phyloP scores from a whole-genome alignment of 2,113 vertebrate species.

The Oreochromis aureus region DNA sequence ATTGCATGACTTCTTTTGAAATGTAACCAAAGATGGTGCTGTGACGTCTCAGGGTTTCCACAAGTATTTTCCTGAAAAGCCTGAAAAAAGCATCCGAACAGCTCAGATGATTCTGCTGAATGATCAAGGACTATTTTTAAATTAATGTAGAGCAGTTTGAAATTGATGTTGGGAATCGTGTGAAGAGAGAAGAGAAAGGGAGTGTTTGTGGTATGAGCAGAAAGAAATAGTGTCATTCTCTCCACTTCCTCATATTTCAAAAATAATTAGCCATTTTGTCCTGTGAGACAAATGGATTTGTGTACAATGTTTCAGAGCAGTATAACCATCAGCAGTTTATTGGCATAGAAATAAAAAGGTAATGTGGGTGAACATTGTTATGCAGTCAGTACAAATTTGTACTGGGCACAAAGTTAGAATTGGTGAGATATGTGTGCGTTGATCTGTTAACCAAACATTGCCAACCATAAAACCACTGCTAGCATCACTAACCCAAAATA shows the following conservation, averaged over 20 bases:
- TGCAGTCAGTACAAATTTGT: too few relatives aligned
- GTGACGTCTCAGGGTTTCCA: rapidly evolving
- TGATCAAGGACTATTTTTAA: background rate
- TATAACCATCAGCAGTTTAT: too few relatives aligned
- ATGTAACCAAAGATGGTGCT: rapidly evolving
- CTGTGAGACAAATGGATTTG: too few relatives aligned
- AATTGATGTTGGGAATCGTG: background rate
- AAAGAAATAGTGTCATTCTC: background rate
- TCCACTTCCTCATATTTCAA: rapidly evolving
- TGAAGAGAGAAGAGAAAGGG: background rate
- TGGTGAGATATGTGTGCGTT: too few relatives aligned
- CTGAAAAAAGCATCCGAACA: background rate
- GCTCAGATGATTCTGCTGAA: background rate
- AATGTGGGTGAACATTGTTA: too few relatives aligned
- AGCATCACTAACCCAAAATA: background rate
- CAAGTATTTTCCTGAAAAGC: background rate
- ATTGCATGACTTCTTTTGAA: background rate
- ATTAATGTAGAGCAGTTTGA: background rate
- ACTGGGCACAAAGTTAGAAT: too few relatives aligned
- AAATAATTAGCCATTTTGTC: too few relatives aligned
- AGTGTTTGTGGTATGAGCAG: background rate
- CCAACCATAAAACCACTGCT: background rate
- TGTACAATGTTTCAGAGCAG: too few relatives aligned
- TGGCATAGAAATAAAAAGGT: too few relatives aligned
- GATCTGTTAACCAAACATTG: rapidly evolving